Evolutionary conservation across 2,888 invertebrate genomes (phyloP), one percentile per base, ranked within the genome.

Genomic region (Hofmannophila pseudospretella): DNA sequence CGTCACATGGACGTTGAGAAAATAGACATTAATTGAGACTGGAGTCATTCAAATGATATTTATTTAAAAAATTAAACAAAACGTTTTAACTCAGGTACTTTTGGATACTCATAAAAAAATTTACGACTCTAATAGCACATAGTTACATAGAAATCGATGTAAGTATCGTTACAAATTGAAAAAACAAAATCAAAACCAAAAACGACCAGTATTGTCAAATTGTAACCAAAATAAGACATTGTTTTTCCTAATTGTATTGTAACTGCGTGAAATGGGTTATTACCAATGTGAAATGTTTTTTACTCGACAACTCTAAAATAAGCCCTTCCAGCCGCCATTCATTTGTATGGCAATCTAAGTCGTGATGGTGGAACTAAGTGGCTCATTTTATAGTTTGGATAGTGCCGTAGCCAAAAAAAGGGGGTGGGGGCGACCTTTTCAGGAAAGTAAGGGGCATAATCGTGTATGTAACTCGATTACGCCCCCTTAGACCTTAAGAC

Each of bases 161-260:
- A 23, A 2, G n/a, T n/a, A n/a, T 27, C 7, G 11, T 27, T 27
- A 11, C 12, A 27, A 27, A 23, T 25, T 26, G 2, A 25, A 14
- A 23, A n/a, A 16, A 16, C 5, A 16, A 23, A 11, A 32, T 32
- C 4, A 39, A n/a, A 67, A 81, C 81, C 81, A 82, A 84, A 85
- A 78, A 75, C 64, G 67, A 81, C 68, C 81, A 82, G 82, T 82
- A 82, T 84, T 82, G 72, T 71, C 67, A 70, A 58, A 45, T 67
- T 71, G 62, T 74, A 78, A 77, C 77, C 77, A 78, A 82, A 81
- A 71, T 5, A 72, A 51, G 38, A 36, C 42, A 44, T 49, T 66
- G 53, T 56, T 55, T 60, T 63, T 34, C 26, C 11, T 26, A 33
- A 12, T 32, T 54, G 61, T 56, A 55, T 55, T 51, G 47, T 56